Evolutionary conservation across 2,888 invertebrate species (phyloP), one percentile per base, ranked within the genome.

Genomic region (Cyclophora albipunctata): DNA sequence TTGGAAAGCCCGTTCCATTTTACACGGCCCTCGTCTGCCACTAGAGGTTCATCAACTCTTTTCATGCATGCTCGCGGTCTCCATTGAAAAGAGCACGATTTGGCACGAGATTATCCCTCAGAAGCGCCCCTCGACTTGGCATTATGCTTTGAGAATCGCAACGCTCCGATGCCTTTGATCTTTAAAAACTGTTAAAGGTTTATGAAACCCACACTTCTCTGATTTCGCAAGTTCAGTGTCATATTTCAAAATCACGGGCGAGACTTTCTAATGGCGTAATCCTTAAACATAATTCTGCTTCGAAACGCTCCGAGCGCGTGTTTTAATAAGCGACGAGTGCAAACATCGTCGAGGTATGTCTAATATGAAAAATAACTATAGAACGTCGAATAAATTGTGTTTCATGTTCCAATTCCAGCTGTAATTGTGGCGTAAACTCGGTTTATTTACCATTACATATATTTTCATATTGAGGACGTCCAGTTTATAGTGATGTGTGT

Each of bases 41-140:
- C 64, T 69, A 60, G 57, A 64, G 69, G 57, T 62, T 66, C 69
- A 66, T 72, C 72, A 70, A 63, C 66, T 62, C 63, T 68, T 63
- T 71, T 67, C 63, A 69, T 56, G 63, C 69, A 65, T 61, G 55
- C 58, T 59, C 51, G 47, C 51, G 47, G 49, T 52, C 56, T 48
- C 52, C 56, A 60, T 66, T 64, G 53, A 59, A 53, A 59, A 58
- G 64, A 56, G 61, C 59, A 59, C 65, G 63, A 59, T 63, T 67
- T 61, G 58, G 58, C 49, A 53, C 50, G 49, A 59, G 63, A 65
- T 69, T 66, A 66, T 66, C 51, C 61, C 55, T 49, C 53, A 63
- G 55, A 59, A 63, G 54, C 54, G 53, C 55, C 54, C 49, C 61
- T 57, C 57, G 46, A 53, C 52, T 42, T 45, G 42, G 52, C 58